These are phyloP conservation scores for Sipha maydis DNA, from an alignment of 2,888 invertebrate genomes.

Conservation along the genomic window DNA sequence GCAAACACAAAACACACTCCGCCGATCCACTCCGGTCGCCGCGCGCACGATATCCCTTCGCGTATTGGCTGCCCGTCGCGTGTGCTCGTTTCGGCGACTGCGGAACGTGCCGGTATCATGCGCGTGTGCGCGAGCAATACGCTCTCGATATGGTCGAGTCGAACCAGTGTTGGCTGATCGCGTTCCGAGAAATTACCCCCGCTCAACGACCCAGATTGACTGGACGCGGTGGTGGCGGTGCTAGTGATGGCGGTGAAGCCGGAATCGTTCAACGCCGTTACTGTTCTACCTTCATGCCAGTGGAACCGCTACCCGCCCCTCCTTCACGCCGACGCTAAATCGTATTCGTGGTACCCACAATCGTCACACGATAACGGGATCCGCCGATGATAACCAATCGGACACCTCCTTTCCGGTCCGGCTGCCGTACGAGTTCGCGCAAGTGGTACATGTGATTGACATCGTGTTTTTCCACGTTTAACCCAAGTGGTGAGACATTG, in stretches of 20 bases:
- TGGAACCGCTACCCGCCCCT: neutral
- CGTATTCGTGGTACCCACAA: neutral
- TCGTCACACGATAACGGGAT: slow-evolving; percentile 40
- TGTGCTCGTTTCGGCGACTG: too few species aligned
- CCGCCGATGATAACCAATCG: slow-evolving; percentile 41
- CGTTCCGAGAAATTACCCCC: neutral
- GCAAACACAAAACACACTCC: too few species aligned
- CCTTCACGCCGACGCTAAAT: too few species aligned
- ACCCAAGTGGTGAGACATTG: neutral
- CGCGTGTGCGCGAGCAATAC: too few species aligned
- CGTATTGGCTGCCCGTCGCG: too few species aligned
- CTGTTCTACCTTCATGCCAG: slow-evolving; percentile 9
- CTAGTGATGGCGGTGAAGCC: neutral
- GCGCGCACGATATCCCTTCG: too few species aligned
- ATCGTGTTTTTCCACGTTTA: neutral
- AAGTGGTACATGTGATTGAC: slow-evolving; percentile 39
- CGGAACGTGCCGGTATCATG: too few species aligned
- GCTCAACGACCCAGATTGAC: neutral
- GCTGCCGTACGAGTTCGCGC: neutral
- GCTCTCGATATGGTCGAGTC: neutral
- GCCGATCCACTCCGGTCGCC: too few species aligned
- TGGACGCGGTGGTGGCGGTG: too few species aligned
- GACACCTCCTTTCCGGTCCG: neutral
- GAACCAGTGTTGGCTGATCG: neutral
- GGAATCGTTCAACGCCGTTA: neutral